Conservation (phyloP, 2,888 invertebrate genomes). For the Tyria jacobaeae region DNA sequence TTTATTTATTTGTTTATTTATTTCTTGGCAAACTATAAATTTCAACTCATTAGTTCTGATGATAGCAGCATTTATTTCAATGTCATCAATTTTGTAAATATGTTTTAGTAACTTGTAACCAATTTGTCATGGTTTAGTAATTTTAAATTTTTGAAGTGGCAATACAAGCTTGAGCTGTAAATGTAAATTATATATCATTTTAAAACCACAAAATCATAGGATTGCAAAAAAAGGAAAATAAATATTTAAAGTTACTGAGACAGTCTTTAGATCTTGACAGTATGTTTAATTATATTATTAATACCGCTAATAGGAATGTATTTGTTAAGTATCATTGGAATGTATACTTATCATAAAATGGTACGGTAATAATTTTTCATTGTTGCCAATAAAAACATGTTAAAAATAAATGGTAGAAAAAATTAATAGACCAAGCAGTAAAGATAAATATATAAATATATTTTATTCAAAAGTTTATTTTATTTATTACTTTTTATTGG, state of each 20-base stretch:
- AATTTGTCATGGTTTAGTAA: too few species aligned
- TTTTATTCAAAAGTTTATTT: conserved; percentile 37
- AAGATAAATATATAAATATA: conserved; percentile 28
- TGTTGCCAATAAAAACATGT: conserved; percentile 14
- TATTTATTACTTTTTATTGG: conserved; percentile 37
- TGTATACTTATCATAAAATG: conserved; percentile 18
- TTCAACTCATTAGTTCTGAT: conserved; percentile 76
- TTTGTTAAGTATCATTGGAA: conserved; percentile 35
- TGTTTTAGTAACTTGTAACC: too few species aligned
- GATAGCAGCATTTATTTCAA: conserved; percentile 42
- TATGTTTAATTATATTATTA: conserved; percentile 6
- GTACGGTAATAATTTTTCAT: neutral
- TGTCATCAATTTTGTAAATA: conserved; percentile 38
- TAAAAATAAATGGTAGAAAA: conserved; percentile 13
- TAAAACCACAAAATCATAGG: conserved; percentile 19
- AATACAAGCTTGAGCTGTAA: conserved; percentile 41
- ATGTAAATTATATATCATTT: conserved; percentile 25
- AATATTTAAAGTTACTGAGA: conserved; percentile 10
- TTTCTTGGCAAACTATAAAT: conserved; percentile 76
- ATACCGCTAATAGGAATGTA: conserved; percentile 32
- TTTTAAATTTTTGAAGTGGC: too few species aligned
- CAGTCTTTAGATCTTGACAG: conserved; percentile 34
- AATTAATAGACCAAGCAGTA: conserved; percentile 38
- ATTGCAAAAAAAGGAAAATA: conserved; percentile 20
- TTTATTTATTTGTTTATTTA: conserved; percentile 67